A percentile compares a stretch with the other conserved stretches of the same genome.
Conservation (phyloP, 2,797 vertebrate genomes). For the Phoxinus dragarum region DNA sequence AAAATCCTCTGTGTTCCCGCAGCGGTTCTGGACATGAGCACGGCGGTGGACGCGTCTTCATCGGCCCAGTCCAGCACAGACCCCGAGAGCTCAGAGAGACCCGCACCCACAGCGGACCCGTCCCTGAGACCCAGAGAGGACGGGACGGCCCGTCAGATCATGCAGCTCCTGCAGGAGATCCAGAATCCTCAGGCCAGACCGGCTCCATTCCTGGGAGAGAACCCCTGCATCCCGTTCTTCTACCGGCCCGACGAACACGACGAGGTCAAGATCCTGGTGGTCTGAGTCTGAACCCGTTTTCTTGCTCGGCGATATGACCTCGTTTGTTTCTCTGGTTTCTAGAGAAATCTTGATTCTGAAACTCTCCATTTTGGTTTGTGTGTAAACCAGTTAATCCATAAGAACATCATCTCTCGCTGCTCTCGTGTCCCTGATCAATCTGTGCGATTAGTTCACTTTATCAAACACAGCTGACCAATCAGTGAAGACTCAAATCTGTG, state of each 20-base stretch:
- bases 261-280: constrained; percentile 93
- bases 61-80: constrained; percentile 51
- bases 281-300: constrained; percentile 73
- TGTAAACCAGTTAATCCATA: background rate
- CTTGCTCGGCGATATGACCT: background rate
- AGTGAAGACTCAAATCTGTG: background rate
- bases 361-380: background rate
- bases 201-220: constrained; percentile 82
- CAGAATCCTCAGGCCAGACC: constrained; percentile 86
- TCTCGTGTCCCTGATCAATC: background rate
- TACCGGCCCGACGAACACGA: constrained; percentile 90
- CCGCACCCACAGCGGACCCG: constrained; percentile 57
- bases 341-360: constrained; percentile 4
- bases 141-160: constrained; percentile 91
- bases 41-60: constrained; percentile 65
- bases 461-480: background rate
- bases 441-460: background rate
- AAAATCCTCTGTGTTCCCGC: constrained; percentile 10
- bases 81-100: constrained; percentile 34
- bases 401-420: background rate
- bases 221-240: constrained; percentile 96
- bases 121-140: constrained; percentile 77
- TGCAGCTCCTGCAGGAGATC: constrained; percentile 95
- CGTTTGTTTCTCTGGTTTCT: constrained; percentile 12
- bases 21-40: constrained; percentile 84